phyloP scores from a whole-genome alignment of 2,113 vertebrate genomes.

The Promerops cafer region DNA sequence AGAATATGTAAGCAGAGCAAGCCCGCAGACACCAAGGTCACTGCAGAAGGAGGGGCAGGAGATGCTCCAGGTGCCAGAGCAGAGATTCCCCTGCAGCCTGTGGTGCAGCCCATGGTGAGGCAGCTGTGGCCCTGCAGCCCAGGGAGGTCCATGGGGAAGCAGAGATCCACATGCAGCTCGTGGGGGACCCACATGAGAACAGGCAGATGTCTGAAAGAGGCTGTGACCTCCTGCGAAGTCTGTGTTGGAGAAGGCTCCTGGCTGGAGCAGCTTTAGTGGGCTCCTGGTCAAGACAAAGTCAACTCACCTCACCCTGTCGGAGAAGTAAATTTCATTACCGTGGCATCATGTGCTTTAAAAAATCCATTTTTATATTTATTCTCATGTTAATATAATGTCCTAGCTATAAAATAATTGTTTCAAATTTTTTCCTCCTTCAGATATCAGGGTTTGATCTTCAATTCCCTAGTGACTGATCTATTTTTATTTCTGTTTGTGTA shows the following conservation, averaged over 20 bases:
- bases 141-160: too few relatives aligned
- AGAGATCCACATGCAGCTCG: neutral
- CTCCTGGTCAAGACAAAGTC: neutral
- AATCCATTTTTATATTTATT: neutral
- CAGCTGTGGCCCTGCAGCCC: neutral
- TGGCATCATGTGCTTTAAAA: neutral
- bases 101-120: neutral
- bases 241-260: rapidly evolving
- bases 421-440: neutral
- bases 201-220: neutral
- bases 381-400: neutral
- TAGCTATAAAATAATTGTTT: neutral
- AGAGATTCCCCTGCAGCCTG: neutral
- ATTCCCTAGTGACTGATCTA: neutral
- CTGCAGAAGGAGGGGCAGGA: neutral
- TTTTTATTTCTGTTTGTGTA: neutral
- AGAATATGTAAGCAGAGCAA: neutral
- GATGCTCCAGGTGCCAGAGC: rapidly evolving
- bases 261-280: neutral
- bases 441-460: neutral
- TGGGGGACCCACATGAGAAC: neutral
- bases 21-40: neutral
- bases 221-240: neutral
- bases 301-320: neutral
- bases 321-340: neutral